phyloP scores from a whole-genome alignment of 2,888 invertebrate genomes.

The Acrocyrtus sp. region DNA sequence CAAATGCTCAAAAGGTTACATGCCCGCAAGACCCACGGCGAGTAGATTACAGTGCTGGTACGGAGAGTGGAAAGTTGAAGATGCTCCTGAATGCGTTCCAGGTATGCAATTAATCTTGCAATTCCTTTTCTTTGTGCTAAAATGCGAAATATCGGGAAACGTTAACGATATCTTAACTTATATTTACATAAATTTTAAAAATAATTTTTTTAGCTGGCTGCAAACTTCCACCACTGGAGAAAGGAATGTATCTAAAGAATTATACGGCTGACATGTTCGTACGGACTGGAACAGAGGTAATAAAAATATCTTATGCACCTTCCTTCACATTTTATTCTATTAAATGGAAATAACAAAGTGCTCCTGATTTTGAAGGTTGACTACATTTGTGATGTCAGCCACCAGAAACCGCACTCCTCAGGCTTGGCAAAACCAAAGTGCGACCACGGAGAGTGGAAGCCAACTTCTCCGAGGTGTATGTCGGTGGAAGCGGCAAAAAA shows the following conservation, averaged over 20 bases:
- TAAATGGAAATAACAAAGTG: no score
- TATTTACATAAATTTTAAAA: neutral
- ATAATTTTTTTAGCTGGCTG: conserved; percentile 72
- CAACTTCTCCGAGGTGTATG: conserved; percentile 77
- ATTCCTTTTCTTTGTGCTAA: no score
- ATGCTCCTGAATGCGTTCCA: conserved; percentile 80
- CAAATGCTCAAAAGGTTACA: conserved; percentile 46
- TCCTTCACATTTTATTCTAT: neutral
- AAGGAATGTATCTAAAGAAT: conserved; percentile 79
- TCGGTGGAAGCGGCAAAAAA: conserved; percentile 38
- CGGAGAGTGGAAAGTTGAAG: conserved; percentile 82
- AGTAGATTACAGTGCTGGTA: conserved; percentile 81
- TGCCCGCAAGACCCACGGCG: conserved; percentile 72
- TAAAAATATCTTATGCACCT: neutral
- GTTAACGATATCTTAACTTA: neutral
- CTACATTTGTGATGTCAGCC: conserved; percentile 58
- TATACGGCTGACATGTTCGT: conserved; percentile 83
- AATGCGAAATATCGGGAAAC: neutral
- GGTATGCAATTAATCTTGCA: no score
- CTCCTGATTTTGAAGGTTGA: no score
- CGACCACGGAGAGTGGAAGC: conserved; percentile 83
- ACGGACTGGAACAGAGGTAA: conserved; percentile 81
- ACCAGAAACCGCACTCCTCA: conserved; percentile 50
- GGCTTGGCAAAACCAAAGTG: conserved; percentile 68
- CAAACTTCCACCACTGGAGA: conserved; percentile 74